phyloP scores from a whole-genome alignment of 1,140 invertebrate genomes.

The Nylanderia fulva region DNA sequence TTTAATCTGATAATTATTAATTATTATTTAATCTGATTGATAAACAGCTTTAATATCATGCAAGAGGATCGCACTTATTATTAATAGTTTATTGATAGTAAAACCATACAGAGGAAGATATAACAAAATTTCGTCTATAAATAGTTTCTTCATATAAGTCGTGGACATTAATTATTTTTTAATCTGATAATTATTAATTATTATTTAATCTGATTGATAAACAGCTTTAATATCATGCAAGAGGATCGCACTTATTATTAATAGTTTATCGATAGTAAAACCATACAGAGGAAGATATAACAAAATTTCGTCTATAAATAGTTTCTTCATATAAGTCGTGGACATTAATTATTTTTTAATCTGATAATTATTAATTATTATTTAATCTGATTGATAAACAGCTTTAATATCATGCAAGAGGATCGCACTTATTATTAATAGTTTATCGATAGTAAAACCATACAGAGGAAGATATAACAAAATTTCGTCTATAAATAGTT shows the following conservation, averaged over 20 bases:
- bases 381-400: slow-evolving; percentile 29
- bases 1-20: too few species aligned
- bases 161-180: too few species aligned
- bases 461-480: too few species aligned
- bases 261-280: neutral
- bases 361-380: too few species aligned
- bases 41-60: slow-evolving; percentile 3
- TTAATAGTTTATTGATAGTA: neutral
- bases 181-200: too few species aligned
- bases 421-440: neutral
- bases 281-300: too few species aligned
- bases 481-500: neutral
- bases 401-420: neutral
- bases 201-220: too few species aligned
- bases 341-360: too few species aligned
- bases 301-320: neutral
- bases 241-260: neutral
- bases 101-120: too few species aligned
- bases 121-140: neutral
- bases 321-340: neutral
- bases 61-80: neutral
- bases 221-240: neutral
- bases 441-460: neutral
- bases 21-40: too few species aligned
- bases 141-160: neutral